Evolutionary conservation across 2,797 vertebrate genomes (phyloP).

Genomic region (Aplochiton taeniatus): DNA sequence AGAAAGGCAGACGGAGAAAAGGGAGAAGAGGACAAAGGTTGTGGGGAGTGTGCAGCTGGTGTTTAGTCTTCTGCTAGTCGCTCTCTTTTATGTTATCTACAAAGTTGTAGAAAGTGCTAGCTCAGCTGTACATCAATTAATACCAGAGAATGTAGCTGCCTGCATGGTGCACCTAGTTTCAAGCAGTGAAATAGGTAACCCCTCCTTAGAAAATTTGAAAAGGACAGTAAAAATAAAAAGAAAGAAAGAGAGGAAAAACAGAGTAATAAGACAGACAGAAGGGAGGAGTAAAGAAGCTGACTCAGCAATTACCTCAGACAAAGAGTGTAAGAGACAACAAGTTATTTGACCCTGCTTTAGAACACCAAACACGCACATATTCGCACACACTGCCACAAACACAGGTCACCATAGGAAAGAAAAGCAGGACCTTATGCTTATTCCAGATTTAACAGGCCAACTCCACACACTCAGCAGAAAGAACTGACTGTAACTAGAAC

Average conservation of each 20-base stretch:
- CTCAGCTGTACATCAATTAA: neutral
- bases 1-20: neutral
- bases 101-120: no score
- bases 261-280: neutral
- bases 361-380: neutral
- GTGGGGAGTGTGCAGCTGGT: neutral
- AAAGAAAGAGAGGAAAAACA: neutral
- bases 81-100: no score
- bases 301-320: neutral
- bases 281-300: slow-evolving; percentile 1
- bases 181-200: neutral
- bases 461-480: no score
- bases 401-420: no score
- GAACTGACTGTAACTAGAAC: no score
- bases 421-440: no score
- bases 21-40: slow-evolving; percentile 10
- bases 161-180: neutral
- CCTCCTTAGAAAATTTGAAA: neutral
- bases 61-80: no score
- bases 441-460: no score
- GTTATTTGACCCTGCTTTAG: no score
- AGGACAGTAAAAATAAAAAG: neutral
- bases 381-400: neutral
- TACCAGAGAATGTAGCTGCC: neutral
- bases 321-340: no score